Evolutionary conservation across 1,140 invertebrate species (phyloP), one percentile per base, ranked within the genome.

Genomic region (Drosophila virilis): DNA sequence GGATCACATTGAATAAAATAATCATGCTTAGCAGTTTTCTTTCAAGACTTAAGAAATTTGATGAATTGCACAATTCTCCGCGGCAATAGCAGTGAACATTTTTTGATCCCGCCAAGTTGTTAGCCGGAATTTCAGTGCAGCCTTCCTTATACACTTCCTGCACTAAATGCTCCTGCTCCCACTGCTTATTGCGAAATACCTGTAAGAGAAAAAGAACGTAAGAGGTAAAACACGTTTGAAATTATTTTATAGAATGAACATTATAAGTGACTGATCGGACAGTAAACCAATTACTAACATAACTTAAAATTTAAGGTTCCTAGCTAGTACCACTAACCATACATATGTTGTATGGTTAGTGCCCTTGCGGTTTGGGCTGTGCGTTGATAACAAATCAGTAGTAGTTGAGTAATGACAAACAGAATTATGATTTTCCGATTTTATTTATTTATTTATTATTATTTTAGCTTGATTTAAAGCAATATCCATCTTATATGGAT

Each of bases 81-180:
- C 93, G 92, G 79, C 96, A 96, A 85, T 95, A 96, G 85, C 96
- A 96, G 81, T 95, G 95, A 86, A 93, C 92, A 42, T 92, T 92
- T 80, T 92, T 94, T 55, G 90, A 94, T 91, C 92, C 92, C 52
- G 93, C 92, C 51, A 93, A 93, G 5, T 94, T 95, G 80, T 95
- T 95, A 68, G 95, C 93, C 65, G 95, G 94, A 9, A 94, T 92
- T 9, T 92, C 85, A 59, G 92, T 92, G 79, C 96, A 97, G 1
- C 96, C 96, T 79, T 95, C 94, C 22, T 92, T 65, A 78, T 96
- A 97, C 1, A 94, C 93, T 78, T 95, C 94, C 55, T 95, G 92
- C 6, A 97, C 92, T 65, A 94, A 92, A 17, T 94, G 93, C 73
- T 94, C 93, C 13, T 92, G 91, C 5, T 94, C 91, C 96, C 96